Conservation (phyloP, 2,888 invertebrate genomes). For the Seira sanloemensis region DNA sequence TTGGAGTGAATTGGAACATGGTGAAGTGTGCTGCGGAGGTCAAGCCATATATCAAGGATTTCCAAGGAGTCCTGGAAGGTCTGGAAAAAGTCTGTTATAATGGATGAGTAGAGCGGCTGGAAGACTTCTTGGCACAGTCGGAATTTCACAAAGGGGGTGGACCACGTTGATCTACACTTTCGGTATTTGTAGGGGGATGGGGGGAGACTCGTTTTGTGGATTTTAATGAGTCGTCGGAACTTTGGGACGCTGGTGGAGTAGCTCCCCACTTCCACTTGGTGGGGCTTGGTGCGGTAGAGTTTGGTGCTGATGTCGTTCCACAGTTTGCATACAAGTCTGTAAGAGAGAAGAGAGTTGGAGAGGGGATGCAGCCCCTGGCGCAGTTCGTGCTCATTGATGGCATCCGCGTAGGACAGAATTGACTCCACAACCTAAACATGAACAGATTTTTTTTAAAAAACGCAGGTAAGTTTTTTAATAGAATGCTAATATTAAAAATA, state of each 20-base stretch:
- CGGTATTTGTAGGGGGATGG: background rate
- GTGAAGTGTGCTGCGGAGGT: slow-evolving; percentile 43
- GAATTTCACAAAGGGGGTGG: slow-evolving; percentile 42
- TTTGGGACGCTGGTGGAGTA: slow-evolving; percentile 39
- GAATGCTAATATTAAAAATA: background rate
- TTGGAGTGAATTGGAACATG: slow-evolving; percentile 17
- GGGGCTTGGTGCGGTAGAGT: background rate
- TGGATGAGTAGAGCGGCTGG: slow-evolving; percentile 35
- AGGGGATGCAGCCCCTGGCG: no score
- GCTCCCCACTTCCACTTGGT: slow-evolving; percentile 43
- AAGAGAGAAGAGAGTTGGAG: slow-evolving; percentile 29
- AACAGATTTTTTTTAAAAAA: background rate
- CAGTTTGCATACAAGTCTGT: slow-evolving; percentile 46
- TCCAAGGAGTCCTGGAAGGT: slow-evolving; percentile 34
- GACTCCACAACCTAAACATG: slow-evolving; percentile 50
- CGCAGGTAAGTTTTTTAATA: background rate
- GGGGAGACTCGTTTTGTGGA: background rate
- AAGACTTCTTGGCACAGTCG: slow-evolving; percentile 56
- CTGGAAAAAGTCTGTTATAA: slow-evolving; percentile 55
- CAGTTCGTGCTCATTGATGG: background rate
- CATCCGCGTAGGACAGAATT: slow-evolving; percentile 39
- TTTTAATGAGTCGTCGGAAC: slow-evolving; percentile 33
- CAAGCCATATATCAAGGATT: slow-evolving; percentile 56
- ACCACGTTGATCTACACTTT: background rate
- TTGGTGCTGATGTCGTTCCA: slow-evolving; percentile 50